Percentiles rank a stretch among this genome's conserved stretches.
These are phyloP conservation scores for Podarcis raffonei DNA, from an alignment of 2,113 vertebrate genomes.

Conservation along the genomic window DNA sequence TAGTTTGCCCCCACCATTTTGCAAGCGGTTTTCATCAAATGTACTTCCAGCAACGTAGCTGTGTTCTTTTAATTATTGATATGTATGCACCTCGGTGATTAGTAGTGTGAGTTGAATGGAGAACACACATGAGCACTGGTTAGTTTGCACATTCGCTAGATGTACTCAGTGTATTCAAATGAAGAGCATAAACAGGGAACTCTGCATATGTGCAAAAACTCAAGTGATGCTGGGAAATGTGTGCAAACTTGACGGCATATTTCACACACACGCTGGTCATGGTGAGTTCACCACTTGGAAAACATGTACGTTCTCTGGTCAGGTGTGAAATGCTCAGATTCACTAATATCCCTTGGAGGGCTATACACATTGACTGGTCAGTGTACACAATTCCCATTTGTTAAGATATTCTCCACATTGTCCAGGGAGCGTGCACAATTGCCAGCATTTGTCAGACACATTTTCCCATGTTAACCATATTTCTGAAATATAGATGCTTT, in stretches of 20 bases:
- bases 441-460: neutral
- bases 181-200: neutral
- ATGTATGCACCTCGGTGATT: neutral
- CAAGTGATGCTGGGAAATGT: neutral
- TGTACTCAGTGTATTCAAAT: neutral
- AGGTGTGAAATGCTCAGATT: neutral
- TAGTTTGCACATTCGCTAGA: neutral
- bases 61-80: neutral
- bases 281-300: neutral
- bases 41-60: neutral
- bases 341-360: neutral
- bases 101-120: neutral
- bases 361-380: neutral
- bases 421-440: neutral
- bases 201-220: neutral
- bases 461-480: neutral
- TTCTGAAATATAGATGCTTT: constrained; percentile 2
- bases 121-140: neutral
- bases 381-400: neutral
- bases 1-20: neutral
- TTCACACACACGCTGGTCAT: neutral
- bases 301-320: neutral
- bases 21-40: neutral
- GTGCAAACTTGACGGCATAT: neutral
- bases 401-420: neutral